phyloP scores from a whole-genome alignment of 2,888 invertebrate species.

The Ophion slaviceki region DNA sequence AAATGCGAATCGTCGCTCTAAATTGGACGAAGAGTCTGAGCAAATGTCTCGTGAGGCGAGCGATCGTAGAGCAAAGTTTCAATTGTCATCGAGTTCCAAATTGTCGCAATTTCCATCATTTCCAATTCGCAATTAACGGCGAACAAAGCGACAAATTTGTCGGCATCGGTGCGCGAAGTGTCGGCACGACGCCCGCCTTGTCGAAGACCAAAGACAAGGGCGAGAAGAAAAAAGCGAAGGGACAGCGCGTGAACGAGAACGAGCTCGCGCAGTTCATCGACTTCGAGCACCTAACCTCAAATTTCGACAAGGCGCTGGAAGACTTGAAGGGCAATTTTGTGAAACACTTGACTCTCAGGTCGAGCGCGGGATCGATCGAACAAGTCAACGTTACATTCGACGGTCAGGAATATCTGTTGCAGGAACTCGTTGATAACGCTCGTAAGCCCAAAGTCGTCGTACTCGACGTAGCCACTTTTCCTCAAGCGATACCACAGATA shows the following conservation, averaged over 20 bases:
- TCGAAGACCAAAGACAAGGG: conserved; percentile 75
- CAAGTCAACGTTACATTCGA: conserved; percentile 90
- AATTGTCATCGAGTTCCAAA: background rate
- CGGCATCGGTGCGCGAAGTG: conserved; percentile 14
- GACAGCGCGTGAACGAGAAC: conserved; percentile 89
- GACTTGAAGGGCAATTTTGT: conserved; percentile 91
- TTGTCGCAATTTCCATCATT: conserved; percentile 4
- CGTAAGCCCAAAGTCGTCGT: conserved; percentile 94
- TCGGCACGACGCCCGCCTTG: conserved; percentile 36
- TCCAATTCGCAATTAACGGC: background rate
- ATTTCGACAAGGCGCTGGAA: conserved; percentile 88
- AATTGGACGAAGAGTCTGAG: conserved; percentile 41
- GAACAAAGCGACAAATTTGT: background rate
- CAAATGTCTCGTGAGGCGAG: conserved; percentile 9
- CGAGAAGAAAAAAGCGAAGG: conserved; percentile 78
- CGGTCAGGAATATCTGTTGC: conserved; percentile 91
- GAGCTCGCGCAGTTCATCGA: conserved; percentile 90
- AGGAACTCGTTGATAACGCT: conserved; percentile 94
- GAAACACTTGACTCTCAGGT: conserved; percentile 91
- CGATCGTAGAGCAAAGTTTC: conserved; percentile 15
- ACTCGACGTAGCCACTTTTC: conserved; percentile 92
- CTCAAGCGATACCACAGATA: conserved; percentile 93
- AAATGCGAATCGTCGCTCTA: conserved; percentile 46
- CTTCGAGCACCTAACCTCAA: conserved; percentile 87
- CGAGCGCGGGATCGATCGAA: conserved; percentile 93